phyloP scores from a whole-genome alignment of 2,113 vertebrate genomes.

The Channa argus region DNA sequence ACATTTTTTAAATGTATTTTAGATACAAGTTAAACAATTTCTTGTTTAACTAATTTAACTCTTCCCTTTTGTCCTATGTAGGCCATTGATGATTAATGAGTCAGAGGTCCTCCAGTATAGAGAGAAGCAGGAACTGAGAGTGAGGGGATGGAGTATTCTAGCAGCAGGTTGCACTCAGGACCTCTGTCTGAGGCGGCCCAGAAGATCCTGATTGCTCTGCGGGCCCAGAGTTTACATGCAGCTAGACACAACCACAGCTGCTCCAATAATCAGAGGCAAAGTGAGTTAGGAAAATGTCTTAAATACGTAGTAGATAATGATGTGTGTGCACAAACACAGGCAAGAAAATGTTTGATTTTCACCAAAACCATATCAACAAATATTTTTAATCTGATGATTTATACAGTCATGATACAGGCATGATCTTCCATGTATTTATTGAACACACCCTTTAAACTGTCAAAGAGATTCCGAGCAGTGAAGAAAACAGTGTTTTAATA shows the following conservation, averaged over 20 bases:
- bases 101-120: constrained; percentile 27
- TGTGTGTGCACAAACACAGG: too few relatives aligned
- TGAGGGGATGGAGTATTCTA: constrained; percentile 80
- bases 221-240: constrained; percentile 59
- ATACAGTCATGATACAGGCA: too few relatives aligned
- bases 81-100: constrained; percentile 13
- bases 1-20: not conserved
- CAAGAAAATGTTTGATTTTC: too few relatives aligned
- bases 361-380: too few relatives aligned
- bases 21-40: not conserved
- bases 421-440: too few relatives aligned
- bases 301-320: too few relatives aligned
- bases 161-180: constrained; percentile 71
- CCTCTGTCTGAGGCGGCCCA: constrained; percentile 87
- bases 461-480: too few relatives aligned
- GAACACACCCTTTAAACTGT: too few relatives aligned
- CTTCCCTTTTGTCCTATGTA: constrained; percentile 28
- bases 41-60: constrained; percentile 24
- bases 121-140: constrained; percentile 20
- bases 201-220: constrained; percentile 88
- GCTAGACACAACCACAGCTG: constrained; percentile 21
- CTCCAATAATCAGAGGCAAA: constrained; percentile 31
- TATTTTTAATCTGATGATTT: too few relatives aligned
- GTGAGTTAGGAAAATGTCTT: constrained; percentile 68
- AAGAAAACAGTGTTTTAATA: too few relatives aligned